phyloP scores from a whole-genome alignment of 2,113 vertebrate species.

The Phrynosoma platyrhinos region DNA sequence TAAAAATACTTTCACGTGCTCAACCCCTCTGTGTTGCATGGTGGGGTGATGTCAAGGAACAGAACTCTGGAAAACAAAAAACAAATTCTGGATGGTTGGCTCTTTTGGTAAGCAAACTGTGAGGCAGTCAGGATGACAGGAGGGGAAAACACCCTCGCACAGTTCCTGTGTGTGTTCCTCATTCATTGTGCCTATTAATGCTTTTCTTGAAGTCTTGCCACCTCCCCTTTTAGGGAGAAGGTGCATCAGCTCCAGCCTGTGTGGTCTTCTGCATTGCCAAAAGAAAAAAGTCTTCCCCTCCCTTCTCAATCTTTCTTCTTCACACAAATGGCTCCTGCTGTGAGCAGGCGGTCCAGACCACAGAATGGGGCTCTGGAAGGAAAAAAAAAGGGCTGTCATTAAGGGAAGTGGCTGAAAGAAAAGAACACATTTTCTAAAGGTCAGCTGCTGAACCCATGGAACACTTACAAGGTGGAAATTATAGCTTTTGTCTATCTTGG shows the following conservation, averaged over 20 bases:
- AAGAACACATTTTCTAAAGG: slow-evolving; percentile 32
- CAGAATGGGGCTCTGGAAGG: neutral
- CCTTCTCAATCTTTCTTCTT: neutral
- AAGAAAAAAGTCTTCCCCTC: neutral
- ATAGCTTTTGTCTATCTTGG: slow-evolving; percentile 40
- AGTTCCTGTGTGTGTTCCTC: neutral
- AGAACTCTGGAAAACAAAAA: neutral
- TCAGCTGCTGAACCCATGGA: slow-evolving; percentile 30
- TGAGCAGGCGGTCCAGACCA: neutral
- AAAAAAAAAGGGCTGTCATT: slow-evolving; percentile 19
- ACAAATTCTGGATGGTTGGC: neutral
- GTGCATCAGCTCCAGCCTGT: neutral
- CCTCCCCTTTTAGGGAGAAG: neutral
- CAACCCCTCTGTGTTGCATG: neutral
- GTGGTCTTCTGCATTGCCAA: neutral
- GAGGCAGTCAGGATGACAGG: neutral
- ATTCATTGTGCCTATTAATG: neutral
- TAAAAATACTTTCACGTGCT: neutral
- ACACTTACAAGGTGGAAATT: slow-evolving; percentile 35
- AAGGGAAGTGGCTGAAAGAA: neutral
- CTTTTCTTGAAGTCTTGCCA: neutral
- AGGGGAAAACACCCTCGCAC: accelerated
- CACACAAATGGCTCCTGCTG: neutral
- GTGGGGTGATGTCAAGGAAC: slow-evolving; percentile 13
- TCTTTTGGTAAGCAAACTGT: neutral